Base-by-base conservation (phyloP, 1,140 invertebrate genomes). In the Caerostris darwini region DNA sequence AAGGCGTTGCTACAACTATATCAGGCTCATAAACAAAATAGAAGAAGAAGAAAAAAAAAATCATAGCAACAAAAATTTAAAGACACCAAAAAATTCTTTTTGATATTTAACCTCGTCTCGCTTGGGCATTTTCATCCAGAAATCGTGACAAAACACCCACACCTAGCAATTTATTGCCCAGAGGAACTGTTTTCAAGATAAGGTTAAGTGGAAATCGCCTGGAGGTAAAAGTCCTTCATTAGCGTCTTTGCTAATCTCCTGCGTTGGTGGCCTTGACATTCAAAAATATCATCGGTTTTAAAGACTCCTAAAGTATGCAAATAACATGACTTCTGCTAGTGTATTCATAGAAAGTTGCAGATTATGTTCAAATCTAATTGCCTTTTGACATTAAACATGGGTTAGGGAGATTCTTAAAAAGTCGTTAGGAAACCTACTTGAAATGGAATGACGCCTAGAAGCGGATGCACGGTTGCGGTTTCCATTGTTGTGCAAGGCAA, bases 111-210 rank as follows among this genome's bases (percentile, higher is more conserved):
- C 14, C 71, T 77, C 71, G 71, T 34, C 71, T 77, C 8, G 53
- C 3, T 53, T 10, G 12, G 34, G 50, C 3, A 19, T 34, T 50
- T 77, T 77, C 10, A 8, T 77, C 34, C 17, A 50, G 6, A 77
- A 77, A 77, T 50, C 71, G 34, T 77, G 71, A 19, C 19, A 12
- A 12, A 12, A 77, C 71, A 77, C 71, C 71, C 71, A 77, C 71
- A 77, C 71, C 34, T 50, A 77, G 50, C 71, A 77, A 77, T 77
- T 77, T 77, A 77, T 77, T 50, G 71, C 50, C 71, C 71, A 77
- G 34, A 77, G 34, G 53, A 77, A 14, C 71, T 77, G 71, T 77
- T 53, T 77, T 12, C 34, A 53, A 77, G 71, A 77, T 12, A 77
- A 77, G 71, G 71, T 77, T 77, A 77, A 34, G 14, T 77, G 34